Conservation (phyloP, 2,797 vertebrate genomes). For the Danio albolineatus region DNA sequence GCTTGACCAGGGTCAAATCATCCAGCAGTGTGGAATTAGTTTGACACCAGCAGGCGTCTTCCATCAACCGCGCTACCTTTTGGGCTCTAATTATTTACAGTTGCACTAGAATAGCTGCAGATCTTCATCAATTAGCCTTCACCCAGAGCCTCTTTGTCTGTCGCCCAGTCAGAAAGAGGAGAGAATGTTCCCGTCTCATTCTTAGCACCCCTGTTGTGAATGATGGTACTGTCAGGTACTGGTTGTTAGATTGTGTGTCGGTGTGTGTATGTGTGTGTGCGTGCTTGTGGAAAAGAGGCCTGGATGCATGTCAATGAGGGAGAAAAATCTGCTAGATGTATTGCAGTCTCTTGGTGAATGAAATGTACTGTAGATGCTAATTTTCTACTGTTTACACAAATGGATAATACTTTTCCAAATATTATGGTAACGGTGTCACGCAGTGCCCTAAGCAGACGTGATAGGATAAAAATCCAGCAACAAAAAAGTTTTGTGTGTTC, state of each 20-base stretch:
- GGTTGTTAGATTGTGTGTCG: slow-evolving; percentile 39
- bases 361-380: not conserved
- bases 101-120: slow-evolving; percentile 37
- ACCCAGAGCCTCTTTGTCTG: slow-evolving; percentile 16
- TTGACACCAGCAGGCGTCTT: slow-evolving; percentile 44
- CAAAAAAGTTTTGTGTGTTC: too few species aligned
- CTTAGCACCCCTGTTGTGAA: slow-evolving; percentile 56
- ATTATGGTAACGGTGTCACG: not conserved
- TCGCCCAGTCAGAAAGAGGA: slow-evolving; percentile 36
- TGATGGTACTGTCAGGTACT: slow-evolving; percentile 58
- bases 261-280: too few species aligned
- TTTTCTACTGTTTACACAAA: not conserved
- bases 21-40: slow-evolving; percentile 49
- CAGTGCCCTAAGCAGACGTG: not conserved
- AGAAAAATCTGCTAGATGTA: not conserved
- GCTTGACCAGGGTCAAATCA: slow-evolving; percentile 14
- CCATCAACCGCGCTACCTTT: slow-evolving; percentile 45
- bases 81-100: slow-evolving; percentile 55
- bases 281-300: slow-evolving; percentile 9
- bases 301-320: slow-evolving; percentile 10
- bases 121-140: slow-evolving; percentile 40
- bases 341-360: not conserved
- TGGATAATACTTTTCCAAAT: not conserved
- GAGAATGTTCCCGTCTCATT: slow-evolving; percentile 39
- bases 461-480: too few species aligned